Base-by-base conservation (phyloP, 2,888 invertebrate species). In the Amiota communis region DNA sequence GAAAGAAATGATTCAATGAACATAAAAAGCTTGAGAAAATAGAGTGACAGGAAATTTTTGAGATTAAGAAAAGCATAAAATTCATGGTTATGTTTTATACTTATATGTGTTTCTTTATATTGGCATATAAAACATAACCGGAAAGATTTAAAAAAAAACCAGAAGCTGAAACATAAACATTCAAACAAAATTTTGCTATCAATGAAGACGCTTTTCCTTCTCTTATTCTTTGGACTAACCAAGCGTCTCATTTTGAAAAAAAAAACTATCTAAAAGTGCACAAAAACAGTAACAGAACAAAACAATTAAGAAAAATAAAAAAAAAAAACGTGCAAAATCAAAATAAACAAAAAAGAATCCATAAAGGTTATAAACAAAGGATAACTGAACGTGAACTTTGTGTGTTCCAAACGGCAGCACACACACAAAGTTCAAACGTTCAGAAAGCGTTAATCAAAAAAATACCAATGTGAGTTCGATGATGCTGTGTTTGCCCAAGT, bases 381-480 rank as follows among this genome's bases (percentile, higher is more conserved):
- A 81, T 76, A 72, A 74, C 77, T 80, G 79, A 76, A 80, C 71
- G 63, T 72, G 51, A 74, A 70, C 73, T 74, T 72, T 76, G 69
- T 74, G 73, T 74, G 72, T 72, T 23, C 11, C 36, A 36, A 36
- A 36, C 20, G 11, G 23, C 20, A 48, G 49, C 53, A 17, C 23
- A 76, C 70, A 77, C 23, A 76, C 70, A 77, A 76, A 79, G 49
- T 49, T 70, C 53, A 46, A n/a, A 79, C 76, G 69, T 75, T 76
- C 74, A 76, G 72, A 48, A 84, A 85, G 88, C 88, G 88, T 88
- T 88, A 88, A 88, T 88, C 86, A 89, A 89, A 88, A 36, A 86
- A 88, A 88, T 88, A 88, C 88, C 88, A 88, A 88, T 88, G 89
- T 88, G 88, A 89, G 86, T 87, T 89, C 88, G 88, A 87, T 87